Evolutionary conservation across 1,140 invertebrate genomes (phyloP), one percentile per base, ranked within the genome.

Genomic region (Drosophila melanica): DNA sequence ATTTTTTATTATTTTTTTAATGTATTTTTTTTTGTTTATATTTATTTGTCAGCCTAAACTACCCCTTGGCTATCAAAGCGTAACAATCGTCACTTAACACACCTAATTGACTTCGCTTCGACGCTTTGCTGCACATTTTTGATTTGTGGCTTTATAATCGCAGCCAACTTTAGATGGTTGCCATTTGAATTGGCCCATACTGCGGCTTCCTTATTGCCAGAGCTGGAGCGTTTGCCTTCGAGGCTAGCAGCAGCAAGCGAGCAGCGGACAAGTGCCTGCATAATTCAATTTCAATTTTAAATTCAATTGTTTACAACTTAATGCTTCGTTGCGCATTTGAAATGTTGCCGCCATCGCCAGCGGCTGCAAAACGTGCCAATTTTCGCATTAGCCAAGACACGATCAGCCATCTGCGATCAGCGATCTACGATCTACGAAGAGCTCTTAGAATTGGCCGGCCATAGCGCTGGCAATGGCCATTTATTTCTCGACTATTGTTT

Each of bases 251-350:
- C 8, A 33, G 16, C 4, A 9, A 14, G 27, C 10, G 39, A n/a
- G 4, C n/a, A 18, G 39, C 6, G n/a, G 7, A 4, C n/a, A 11
- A 59, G 55, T 45, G 48, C 14, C 35, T 59, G 58, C 14, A 67
- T 60, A 67, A 73, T 60, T 73, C 33, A 67, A 59, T 59, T 72
- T 53, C 30, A 58, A 71, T 42, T 69, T 62, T 30, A 69, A 50
- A 54, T 71, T 44, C 60, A 87, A 87, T 86, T 82, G 79, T 86
- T 82, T 79, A 68, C 63, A 72, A 68, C 30, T 86, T 87, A 69
- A 70, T 81, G 82, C 68, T 76, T 60, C 51, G 72, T 44, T 86
- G 76, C 48, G 67, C 82, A 79, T 74, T 87, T 76, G 71, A 50
- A 75, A 64, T 66, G 74, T 66, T 63, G 48, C 51, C 50, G 60